Base-by-base conservation (phyloP, 2,797 vertebrate species). In the Clarias laeviceps region DNA sequence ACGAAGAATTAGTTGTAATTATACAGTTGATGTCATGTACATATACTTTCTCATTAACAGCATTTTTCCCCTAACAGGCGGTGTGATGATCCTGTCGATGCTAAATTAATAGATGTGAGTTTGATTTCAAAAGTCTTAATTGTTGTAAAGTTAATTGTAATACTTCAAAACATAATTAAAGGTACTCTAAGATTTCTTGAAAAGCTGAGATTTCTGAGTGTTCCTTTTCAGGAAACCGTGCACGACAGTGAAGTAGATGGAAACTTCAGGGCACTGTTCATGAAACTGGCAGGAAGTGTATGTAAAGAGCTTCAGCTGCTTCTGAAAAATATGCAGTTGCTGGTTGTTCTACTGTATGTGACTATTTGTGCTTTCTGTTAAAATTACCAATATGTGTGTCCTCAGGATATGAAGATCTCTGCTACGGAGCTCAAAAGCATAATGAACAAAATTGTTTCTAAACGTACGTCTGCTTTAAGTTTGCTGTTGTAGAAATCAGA, bases 401-500 rank as follows among this genome's bases (percentile, higher is more conserved):
- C 84, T 61, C 90, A 99, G 97, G 96, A 97, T 85, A 95, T 93
- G 88, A 96, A 97, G 91, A 93, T 99, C 86, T 94, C 94, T 77
- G 95, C 94, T 0, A 0, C 0, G 54, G 95, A 97, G 88, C 95
- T 99, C 85, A 93, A 64, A 85, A 93, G 85, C 50, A 94, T 96
- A 91, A 89, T 98, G 84, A 97, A 98, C 84, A 93, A 85, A 74
- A 92, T 96, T 0, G 92, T 99, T 5, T 37, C 88, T 0, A 97
- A 96, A 92, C 93, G 96, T 97, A 89, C 93, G 95, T 94, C 5
- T 65, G 34, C 22, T 9, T 27, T 84, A 5, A 66, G 24, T 17
- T 2, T 34, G 7, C 12, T 66, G 66, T 57, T 0, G 17, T 62
- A 0, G 37, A 0, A 24, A 18, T 15, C 1, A 2, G 7, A 59